Evolutionary conservation across 1,140 invertebrate species (phyloP), one percentile per base, ranked within the genome.

Genomic region (Telenomus remus): DNA sequence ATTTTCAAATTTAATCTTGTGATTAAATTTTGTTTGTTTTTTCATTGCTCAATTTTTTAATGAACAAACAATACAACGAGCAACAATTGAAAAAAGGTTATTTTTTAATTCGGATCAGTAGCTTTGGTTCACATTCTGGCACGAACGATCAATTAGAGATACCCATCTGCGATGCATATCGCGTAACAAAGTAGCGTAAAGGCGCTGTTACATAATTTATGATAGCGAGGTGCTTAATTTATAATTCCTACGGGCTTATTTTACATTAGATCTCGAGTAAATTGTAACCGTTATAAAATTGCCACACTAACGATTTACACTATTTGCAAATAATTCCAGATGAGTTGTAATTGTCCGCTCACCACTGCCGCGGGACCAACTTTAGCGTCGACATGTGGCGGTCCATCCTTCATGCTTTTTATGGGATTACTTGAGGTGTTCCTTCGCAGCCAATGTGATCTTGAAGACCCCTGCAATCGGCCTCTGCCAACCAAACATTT

Each of bases 401-500:
- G 94, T 13, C 91, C 92, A 43, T 91, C 92, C 12, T 95, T 94
- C 80, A 95, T 95, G 94, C 90, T 95, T 7, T 95, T 95, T 84
- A 95, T 95, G 94, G 94, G 94, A 4, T 89, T 95, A 0, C 89
- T 95, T 12, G 94, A 95, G 80, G 94, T 95, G 0, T 95, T 95
- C 81, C 89, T 95, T 27, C 88, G 94, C 8, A 94, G 93, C 42
- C 94, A 95, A 79, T 95, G 94, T 81, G 94, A 95, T 78, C 88
- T 95, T 54, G 94, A 95, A 81, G 94, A 95, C 85, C 94, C 94
- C 3, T 95, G 94, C 81, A 92, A 93, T 16, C 88, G 94, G 44
- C 91, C 93, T 0, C 37, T 81, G 15, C 80, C 85, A 13, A 80
- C 80, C 2, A 80, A 81, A 43, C 79, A 59, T 1, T 77, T 86